Percentiles rank a stretch among this genome's conserved stretches.
phyloP scores from a whole-genome alignment of 2,797 vertebrate species.

The Natrix natrix region DNA sequence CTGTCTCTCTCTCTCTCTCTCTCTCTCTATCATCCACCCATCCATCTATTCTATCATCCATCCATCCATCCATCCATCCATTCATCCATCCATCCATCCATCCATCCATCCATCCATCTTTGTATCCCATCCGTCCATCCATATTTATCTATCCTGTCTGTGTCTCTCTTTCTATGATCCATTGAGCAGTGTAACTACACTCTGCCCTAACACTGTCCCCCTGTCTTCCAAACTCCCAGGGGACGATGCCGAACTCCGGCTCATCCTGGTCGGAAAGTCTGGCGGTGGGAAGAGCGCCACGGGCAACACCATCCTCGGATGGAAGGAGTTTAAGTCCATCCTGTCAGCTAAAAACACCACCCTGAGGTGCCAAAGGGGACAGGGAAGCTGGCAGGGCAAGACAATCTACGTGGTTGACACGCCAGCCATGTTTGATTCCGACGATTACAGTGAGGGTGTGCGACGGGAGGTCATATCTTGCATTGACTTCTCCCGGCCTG shows the following conservation, averaged over 20 bases:
- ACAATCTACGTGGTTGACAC: constrained; percentile 31
- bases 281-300: constrained; percentile 54
- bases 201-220: too few species aligned
- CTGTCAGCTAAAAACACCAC: background rate
- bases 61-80: too few species aligned
- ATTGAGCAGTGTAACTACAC: too few species aligned
- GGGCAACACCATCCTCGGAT: constrained; percentile 46
- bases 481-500: background rate
- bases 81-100: too few species aligned
- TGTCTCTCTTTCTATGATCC: too few species aligned
- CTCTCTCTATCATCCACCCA: too few species aligned
- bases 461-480: background rate
- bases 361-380: background rate
- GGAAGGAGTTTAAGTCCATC: constrained; percentile 12
- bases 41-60: too few species aligned
- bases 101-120: too few species aligned
- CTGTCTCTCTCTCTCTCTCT: too few species aligned
- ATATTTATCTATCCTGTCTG: too few species aligned
- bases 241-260: background rate
- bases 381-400: background rate
- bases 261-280: constrained; percentile 41
- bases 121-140: too few species aligned
- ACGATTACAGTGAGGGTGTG: rapidly evolving
- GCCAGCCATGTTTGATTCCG: background rate
- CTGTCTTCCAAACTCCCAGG: background rate